Percentiles rank a stretch among this genome's conserved stretches.
phyloP scores from a whole-genome alignment of 2,113 vertebrate species.

The Anguilla rostrata region DNA sequence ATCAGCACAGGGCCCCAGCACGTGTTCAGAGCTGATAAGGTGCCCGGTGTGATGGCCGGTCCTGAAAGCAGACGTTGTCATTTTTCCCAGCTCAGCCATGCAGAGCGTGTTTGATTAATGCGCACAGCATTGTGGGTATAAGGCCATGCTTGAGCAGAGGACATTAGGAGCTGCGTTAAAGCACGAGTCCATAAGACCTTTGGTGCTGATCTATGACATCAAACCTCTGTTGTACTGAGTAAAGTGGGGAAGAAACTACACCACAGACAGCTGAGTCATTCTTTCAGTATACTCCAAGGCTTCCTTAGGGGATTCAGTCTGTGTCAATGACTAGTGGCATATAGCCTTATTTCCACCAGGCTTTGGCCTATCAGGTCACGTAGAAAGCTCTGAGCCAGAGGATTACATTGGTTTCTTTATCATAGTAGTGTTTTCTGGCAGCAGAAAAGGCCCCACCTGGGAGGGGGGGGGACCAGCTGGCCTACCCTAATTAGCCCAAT shows the following conservation, averaged over 20 bases:
- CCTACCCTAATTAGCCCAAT: not conserved
- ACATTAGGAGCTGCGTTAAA: no score
- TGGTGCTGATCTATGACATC: not conserved
- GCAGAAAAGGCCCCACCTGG: not conserved
- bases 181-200: not conserved
- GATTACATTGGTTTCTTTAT: no score
- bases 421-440: not conserved
- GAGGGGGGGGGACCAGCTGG: not conserved
- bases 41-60: not conserved
- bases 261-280: not conserved
- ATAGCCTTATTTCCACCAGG: no score
- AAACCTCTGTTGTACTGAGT: not conserved
- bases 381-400: no score
- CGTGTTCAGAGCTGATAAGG: conserved; percentile 6
- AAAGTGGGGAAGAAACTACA: not conserved
- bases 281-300: no score
- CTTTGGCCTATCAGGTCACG: no score
- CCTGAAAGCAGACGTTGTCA: not conserved
- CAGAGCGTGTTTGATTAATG: not conserved
- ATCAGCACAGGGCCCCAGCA: not conserved
- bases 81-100: not conserved
- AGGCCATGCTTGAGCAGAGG: no score
- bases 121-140: not conserved
- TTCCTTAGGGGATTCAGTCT: no score
- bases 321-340: no score